phyloP scores from a whole-genome alignment of 1,140 invertebrate genomes.

The Zaprionus africanus region DNA sequence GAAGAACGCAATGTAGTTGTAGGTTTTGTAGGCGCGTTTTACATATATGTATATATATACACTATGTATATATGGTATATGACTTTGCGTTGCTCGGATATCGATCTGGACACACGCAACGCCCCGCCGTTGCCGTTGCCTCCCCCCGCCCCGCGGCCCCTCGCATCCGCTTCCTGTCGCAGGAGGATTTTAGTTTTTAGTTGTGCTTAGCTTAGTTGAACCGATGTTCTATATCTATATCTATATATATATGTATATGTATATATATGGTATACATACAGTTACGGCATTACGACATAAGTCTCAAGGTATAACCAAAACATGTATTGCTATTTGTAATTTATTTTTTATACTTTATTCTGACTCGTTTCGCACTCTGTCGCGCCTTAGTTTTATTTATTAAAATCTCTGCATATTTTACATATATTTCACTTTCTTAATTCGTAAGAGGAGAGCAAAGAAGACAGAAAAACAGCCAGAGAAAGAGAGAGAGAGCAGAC shows the following conservation, averaged over 20 bases:
- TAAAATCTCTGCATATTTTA: conserved; percentile 5
- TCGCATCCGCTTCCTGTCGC: not conserved
- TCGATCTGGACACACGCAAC: conserved; percentile 5
- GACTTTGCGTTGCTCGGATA: conserved; percentile 12
- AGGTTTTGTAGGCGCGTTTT: conserved; percentile 44
- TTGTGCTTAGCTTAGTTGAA: conserved; percentile 25
- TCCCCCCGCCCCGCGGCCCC: not conserved
- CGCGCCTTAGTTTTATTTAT: conserved; percentile 30
- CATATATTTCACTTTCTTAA: conserved; percentile 14
- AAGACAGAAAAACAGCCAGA: conserved; percentile 19
- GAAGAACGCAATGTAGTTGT: conserved; percentile 53
- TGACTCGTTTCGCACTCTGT: conserved; percentile 28
- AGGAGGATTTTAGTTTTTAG: conserved; percentile 8
- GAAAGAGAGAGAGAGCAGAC: conserved; percentile 29
- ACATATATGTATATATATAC: conserved; percentile 12
- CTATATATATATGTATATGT: not conserved
- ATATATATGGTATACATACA: conserved; percentile 1
- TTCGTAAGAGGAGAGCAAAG: conserved; percentile 12
- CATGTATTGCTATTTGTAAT: conserved; percentile 75
- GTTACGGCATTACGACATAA: conserved; percentile 48
- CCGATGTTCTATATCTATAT: conserved; percentile 11
- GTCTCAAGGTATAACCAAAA: conserved; percentile 78
- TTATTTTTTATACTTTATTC: conserved; percentile 47
- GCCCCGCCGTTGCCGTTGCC: conserved; percentile 13
- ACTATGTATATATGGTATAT: conserved; percentile 18